These are phyloP conservation scores for Leucophora obtusa DNA, from an alignment of 2,888 invertebrate genomes.

Conservation along the genomic window DNA sequence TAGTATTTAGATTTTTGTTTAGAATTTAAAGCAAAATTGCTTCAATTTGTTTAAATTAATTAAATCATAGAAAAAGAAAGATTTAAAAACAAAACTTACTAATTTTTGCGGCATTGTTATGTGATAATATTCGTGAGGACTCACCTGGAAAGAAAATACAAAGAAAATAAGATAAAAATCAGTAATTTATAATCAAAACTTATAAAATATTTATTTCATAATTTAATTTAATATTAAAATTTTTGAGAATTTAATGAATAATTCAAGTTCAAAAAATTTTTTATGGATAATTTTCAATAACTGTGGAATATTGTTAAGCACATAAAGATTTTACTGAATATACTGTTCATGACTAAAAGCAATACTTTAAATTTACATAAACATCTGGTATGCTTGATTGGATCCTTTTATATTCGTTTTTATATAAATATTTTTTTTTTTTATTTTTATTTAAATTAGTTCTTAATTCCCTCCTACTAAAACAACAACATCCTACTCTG, in stretches of 20 bases:
- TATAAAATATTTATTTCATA: neutral
- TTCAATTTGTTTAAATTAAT: neutral
- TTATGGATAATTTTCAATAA: too few relatives aligned
- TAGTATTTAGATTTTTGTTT: neutral
- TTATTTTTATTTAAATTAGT: neutral
- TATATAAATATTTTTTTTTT: too few relatives aligned
- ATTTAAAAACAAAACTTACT: conserved; percentile 70
- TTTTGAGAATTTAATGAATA: too few relatives aligned
- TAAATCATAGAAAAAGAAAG: conserved; percentile 4
- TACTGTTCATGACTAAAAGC: too few relatives aligned
- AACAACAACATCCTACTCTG: neutral
- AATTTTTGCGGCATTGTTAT: conserved; percentile 71
- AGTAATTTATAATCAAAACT: conserved; percentile 44
- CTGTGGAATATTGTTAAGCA: too few relatives aligned
- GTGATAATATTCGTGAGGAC: conserved; percentile 73
- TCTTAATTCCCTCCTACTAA: neutral
- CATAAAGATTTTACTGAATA: too few relatives aligned
- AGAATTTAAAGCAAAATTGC: neutral
- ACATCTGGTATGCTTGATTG: neutral
- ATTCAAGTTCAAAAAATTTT: too few relatives aligned
- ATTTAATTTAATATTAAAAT: too few relatives aligned
- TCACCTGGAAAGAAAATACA: conserved; percentile 72
- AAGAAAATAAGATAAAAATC: conserved; percentile 63
- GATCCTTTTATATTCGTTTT: neutral
- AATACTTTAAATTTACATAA: neutral